These are phyloP conservation scores for Macrophya annulata DNA, from an alignment of 2,888 invertebrate species.

Conservation along the genomic window DNA sequence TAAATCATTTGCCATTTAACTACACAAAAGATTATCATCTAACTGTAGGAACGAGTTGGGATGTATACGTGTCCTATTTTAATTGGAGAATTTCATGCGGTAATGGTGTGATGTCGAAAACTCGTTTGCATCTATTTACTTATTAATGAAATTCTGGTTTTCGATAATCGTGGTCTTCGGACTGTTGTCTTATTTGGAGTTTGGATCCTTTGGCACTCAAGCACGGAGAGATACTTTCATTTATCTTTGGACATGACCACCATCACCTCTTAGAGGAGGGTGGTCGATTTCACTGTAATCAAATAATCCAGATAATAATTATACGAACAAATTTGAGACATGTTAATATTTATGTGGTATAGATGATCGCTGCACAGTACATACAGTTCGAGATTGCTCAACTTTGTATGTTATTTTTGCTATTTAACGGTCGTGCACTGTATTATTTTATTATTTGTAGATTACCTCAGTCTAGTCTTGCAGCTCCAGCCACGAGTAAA, in stretches of 20 bases:
- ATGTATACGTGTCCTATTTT: not conserved
- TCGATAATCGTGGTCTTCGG: not conserved
- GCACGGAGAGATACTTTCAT: constrained; percentile 46
- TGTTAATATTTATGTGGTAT: not conserved
- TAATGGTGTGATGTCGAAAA: not conserved
- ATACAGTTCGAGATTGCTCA: not conserved
- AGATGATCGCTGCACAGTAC: not conserved
- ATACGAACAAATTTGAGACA: not conserved
- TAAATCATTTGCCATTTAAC: not conserved
- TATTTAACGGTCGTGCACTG: not conserved
- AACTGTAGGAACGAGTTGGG: not conserved
- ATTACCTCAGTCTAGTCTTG: constrained; percentile 66
- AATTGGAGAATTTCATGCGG: not conserved
- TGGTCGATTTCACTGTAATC: constrained; percentile 41
- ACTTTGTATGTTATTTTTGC: not conserved
- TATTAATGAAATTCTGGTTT: not conserved
- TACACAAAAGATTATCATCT: constrained; percentile 3
- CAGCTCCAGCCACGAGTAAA: constrained; percentile 66
- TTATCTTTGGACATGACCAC: constrained; percentile 51
- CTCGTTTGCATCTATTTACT: not conserved
- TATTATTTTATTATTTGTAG: constrained; percentile 32
- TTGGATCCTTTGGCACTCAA: constrained; percentile 50
- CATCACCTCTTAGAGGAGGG: constrained; percentile 42
- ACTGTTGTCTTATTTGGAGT: constrained; percentile 21
- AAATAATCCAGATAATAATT: constrained; percentile 13